These are phyloP conservation scores for Elgaria multicarinata DNA, from an alignment of 2,113 vertebrate genomes.

Conservation along the genomic window DNA sequence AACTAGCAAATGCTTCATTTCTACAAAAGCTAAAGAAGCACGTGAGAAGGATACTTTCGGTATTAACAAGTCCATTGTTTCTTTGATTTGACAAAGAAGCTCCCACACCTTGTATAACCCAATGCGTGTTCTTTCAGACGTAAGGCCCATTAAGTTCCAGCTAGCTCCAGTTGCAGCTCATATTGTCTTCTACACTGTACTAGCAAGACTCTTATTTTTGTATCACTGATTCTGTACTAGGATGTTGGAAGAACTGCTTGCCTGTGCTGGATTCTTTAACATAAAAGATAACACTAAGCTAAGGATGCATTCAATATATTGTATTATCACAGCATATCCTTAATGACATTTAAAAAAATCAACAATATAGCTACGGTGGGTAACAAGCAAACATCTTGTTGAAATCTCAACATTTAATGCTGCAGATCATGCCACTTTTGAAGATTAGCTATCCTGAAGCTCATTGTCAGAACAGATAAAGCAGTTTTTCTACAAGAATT, in stretches of 20 bases:
- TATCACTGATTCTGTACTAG: accelerated
- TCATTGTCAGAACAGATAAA: neutral
- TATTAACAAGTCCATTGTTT: neutral
- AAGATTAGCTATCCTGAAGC: neutral
- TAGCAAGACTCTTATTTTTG: neutral
- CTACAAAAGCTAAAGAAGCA: neutral
- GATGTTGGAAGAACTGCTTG: neutral
- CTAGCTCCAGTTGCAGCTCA: neutral
- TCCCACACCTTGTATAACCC: neutral
- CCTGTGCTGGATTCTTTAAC: neutral
- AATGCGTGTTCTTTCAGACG: neutral
- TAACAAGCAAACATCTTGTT: neutral
- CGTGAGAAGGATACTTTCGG: neutral
- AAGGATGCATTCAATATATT: neutral
- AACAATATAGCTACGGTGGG: neutral
- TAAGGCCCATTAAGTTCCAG: neutral
- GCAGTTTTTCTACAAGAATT: neutral
- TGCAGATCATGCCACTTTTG: no score
- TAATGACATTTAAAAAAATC: neutral
- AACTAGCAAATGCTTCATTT: neutral
- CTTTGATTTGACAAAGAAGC: neutral
- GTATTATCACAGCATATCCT: neutral
- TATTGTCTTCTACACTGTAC: accelerated
- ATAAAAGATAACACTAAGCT: neutral
- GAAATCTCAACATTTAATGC: neutral